Conservation (phyloP, 2,113 vertebrate genomes). For the Xiphophorus couchianus region DNA sequence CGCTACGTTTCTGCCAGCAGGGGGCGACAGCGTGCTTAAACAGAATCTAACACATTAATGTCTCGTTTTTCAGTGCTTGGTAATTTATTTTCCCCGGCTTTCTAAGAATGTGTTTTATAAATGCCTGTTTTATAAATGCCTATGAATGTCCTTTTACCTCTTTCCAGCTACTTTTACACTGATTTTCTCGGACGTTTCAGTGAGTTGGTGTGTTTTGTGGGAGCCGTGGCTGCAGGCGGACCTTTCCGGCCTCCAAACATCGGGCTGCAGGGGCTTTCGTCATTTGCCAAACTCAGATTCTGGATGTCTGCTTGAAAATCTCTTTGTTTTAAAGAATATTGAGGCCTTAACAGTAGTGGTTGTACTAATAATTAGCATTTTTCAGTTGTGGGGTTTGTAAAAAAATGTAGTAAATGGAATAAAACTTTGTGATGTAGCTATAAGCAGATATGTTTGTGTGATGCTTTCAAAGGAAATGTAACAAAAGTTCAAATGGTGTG, state of each 20-base stretch:
- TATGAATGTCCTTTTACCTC: slow-evolving; percentile 13
- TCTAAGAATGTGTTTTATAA: slow-evolving; percentile 4
- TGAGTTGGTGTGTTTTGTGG: background rate
- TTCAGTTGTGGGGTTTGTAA: slow-evolving; percentile 15
- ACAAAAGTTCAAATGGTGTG: slow-evolving; percentile 10
- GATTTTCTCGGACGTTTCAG: background rate
- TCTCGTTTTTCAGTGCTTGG: background rate
- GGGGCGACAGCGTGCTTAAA: background rate
- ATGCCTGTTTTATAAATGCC: slow-evolving; percentile 10
- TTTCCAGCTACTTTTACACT: background rate
- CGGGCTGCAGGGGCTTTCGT: slow-evolving; percentile 10
- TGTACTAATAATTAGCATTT: background rate
- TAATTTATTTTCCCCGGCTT: background rate
- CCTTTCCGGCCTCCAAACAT: slow-evolving; percentile 9
- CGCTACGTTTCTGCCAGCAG: background rate
- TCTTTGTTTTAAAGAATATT: slow-evolving; percentile 4
- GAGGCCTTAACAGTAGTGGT: slow-evolving; percentile 19
- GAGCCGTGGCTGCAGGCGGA: slow-evolving; percentile 5
- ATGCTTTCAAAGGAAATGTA: slow-evolving; percentile 9
- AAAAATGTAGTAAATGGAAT: slow-evolving; percentile 1
- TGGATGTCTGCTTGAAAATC: background rate
- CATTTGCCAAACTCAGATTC: slow-evolving; percentile 3
- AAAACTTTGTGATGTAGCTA: slow-evolving; percentile 11
- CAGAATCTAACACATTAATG: background rate
- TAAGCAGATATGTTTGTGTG: slow-evolving; percentile 19